Conservation (phyloP, 2,888 invertebrate genomes). For the Orchesella flavescens region DNA sequence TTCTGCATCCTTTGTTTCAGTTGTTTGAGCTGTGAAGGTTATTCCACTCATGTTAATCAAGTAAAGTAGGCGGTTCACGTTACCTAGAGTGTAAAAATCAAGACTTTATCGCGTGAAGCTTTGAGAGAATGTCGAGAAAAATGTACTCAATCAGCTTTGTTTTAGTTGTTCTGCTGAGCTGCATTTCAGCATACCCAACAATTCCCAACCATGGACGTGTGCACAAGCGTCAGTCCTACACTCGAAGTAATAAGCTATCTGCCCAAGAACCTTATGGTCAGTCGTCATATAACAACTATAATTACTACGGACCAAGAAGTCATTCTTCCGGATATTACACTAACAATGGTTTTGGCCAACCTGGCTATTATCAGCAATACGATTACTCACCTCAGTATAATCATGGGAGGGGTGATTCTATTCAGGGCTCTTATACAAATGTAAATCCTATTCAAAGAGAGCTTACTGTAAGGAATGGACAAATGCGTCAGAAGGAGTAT, state of each 20-base stretch:
- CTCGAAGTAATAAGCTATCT: constrained; percentile 38
- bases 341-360: neutral
- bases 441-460: constrained; percentile 49
- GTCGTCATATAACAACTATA: constrained; percentile 40
- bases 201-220: constrained; percentile 33
- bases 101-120: neutral
- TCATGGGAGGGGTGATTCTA: constrained; percentile 24
- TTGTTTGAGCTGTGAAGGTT: constrained; percentile 25
- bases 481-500: constrained; percentile 60
- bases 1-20: neutral
- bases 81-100: neutral
- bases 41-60: constrained; percentile 46
- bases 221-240: constrained; percentile 46
- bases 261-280: constrained; percentile 50
- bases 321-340: neutral
- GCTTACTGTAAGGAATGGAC: constrained; percentile 50
- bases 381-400: constrained; percentile 36
- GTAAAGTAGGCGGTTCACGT: constrained; percentile 4
- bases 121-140: constrained; percentile 10
- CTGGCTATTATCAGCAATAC: constrained; percentile 2
- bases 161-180: neutral
- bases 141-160: neutral
- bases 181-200: constrained; percentile 41
- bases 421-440: constrained; percentile 21
- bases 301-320: constrained; percentile 13